A percentile compares a stretch with the other conserved stretches of the same genome.
These are phyloP conservation scores for Drosophila pseudoobscura DNA, from an alignment of 1,140 invertebrate genomes.

Conservation along the genomic window DNA sequence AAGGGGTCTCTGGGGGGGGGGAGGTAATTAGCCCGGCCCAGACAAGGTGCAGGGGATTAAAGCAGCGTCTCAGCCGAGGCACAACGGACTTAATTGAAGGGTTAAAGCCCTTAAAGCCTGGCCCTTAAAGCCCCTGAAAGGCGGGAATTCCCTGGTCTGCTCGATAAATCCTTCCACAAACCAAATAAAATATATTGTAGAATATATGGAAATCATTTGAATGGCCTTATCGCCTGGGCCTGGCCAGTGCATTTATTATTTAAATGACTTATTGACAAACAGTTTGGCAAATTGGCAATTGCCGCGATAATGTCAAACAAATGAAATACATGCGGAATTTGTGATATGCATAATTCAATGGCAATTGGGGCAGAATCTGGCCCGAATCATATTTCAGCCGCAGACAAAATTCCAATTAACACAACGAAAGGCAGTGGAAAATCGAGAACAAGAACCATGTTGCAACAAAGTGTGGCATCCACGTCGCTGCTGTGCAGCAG, in stretches of 20 bases:
- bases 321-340: slow-evolving; percentile 13
- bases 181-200: too few relatives aligned
- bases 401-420: slow-evolving; percentile 26
- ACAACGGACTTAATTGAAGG: not conserved
- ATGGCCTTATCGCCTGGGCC: too few relatives aligned
- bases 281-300: slow-evolving; percentile 51
- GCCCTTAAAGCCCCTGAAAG: too few relatives aligned
- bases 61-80: slow-evolving; percentile 1
- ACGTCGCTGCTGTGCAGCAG: not conserved
- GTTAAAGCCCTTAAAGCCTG: too few relatives aligned
- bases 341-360: slow-evolving; percentile 17
- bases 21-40: slow-evolving; percentile 36
- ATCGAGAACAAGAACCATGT: too few relatives aligned
- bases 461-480: slow-evolving; percentile 25
- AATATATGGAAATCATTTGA: too few relatives aligned
- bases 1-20: not conserved
- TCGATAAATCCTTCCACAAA: too few relatives aligned
- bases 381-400: slow-evolving; percentile 1
- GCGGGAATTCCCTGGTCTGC: too few relatives aligned
- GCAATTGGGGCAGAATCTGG: slow-evolving; percentile 10
- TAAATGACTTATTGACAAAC: slow-evolving; percentile 37
- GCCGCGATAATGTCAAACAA: slow-evolving; percentile 43
- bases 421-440: not conserved
- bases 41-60: slow-evolving; percentile 21
- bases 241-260: slow-evolving; percentile 7